phyloP scores from a whole-genome alignment of 2,888 invertebrate species.

The Orthosia cruda region DNA sequence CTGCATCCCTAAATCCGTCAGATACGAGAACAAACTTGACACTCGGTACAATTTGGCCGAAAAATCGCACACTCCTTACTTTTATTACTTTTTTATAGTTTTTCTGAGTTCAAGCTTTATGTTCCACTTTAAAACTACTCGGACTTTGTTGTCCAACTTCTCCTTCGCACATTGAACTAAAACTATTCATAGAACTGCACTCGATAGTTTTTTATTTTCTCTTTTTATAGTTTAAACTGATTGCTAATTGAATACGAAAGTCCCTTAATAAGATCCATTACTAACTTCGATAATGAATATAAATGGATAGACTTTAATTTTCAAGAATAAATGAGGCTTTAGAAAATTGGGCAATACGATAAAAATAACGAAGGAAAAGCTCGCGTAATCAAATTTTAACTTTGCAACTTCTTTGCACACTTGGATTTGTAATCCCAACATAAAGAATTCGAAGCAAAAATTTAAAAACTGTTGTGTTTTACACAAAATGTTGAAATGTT shows the following conservation, averaged over 20 bases:
- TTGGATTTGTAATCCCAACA: constrained; percentile 59
- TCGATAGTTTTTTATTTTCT: constrained; percentile 29
- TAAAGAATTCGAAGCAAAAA: constrained; percentile 49
- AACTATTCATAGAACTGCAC: constrained; percentile 58
- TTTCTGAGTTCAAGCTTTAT: constrained; percentile 44
- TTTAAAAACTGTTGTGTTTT: constrained; percentile 34
- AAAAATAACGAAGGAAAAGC: constrained; percentile 58
- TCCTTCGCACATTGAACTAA: constrained; percentile 43
- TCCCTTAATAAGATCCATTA: constrained; percentile 48
- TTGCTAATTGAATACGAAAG: constrained; percentile 49
- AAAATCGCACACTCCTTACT: constrained; percentile 44
- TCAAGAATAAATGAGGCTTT: constrained; percentile 49
- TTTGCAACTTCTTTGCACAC: constrained; percentile 51
- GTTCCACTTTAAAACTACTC: constrained; percentile 35
- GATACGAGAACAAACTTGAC: constrained; percentile 54
- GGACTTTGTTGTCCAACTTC: constrained; percentile 47
- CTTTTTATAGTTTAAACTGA: constrained; percentile 30
- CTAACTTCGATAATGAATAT: constrained; percentile 55
- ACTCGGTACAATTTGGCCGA: constrained; percentile 50
- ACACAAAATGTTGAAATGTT: constrained; percentile 3
- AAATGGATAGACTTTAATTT: constrained; percentile 50
- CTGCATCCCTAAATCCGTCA: constrained; percentile 33
- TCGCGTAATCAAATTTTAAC: constrained; percentile 60
- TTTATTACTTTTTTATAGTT: constrained; percentile 57
- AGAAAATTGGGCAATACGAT: constrained; percentile 56